Conservation (phyloP, 2,888 invertebrate species). For the Selenia dentaria region DNA sequence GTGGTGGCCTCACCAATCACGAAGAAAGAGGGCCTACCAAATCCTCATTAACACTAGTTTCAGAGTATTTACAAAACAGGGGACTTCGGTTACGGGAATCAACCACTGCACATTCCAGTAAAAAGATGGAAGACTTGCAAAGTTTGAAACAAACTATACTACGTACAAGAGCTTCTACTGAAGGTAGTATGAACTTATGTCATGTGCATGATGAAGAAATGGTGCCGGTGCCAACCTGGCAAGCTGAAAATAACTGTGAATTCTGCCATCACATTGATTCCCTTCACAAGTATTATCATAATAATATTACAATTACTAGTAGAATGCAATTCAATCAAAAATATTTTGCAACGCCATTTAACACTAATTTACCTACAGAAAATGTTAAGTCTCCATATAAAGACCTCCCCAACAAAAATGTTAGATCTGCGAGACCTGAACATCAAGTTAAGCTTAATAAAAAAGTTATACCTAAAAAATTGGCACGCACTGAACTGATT, state of each 20-base stretch:
- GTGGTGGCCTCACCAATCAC: conserved; percentile 48
- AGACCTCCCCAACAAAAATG: conserved; percentile 44
- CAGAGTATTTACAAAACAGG: conserved; percentile 71
- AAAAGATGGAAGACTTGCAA: conserved; percentile 60
- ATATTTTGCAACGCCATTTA: background rate
- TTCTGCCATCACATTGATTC: conserved; percentile 38
- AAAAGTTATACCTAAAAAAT: background rate
- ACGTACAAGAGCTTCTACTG: conserved; percentile 56
- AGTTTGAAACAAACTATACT: conserved; percentile 68
- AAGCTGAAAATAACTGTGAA: conserved; percentile 51
- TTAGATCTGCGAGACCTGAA: conserved; percentile 16
- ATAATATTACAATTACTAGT: background rate
- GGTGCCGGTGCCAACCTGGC: conserved; percentile 69
- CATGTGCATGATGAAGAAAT: conserved; percentile 68
- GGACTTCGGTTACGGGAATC: conserved; percentile 63
- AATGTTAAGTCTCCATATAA: conserved; percentile 2
- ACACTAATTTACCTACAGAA: background rate
- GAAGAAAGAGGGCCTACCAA: conserved; percentile 44
- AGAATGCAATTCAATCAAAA: background rate
- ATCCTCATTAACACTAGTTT: conserved; percentile 65
- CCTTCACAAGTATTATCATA: conserved; percentile 22
- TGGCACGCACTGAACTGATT: background rate
- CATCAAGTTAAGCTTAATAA: background rate
- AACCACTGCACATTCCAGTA: conserved; percentile 38
- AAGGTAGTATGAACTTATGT: conserved; percentile 68